Conservation (phyloP, 2,888 invertebrate species). For the Heliconius hortense region DNA sequence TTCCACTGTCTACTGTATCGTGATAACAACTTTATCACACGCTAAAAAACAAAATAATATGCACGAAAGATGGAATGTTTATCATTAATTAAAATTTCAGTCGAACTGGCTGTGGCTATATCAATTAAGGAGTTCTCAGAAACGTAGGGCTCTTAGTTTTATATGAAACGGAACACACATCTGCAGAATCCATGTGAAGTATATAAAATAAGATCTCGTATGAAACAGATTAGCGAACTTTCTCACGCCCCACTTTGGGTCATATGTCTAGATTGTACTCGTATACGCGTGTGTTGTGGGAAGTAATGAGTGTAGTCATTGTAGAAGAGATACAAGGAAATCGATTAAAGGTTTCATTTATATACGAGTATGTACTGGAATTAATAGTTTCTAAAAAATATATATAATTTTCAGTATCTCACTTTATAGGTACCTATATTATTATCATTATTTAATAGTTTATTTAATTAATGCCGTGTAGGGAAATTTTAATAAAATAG, state of each 20-base stretch:
- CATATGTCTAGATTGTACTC: slow-evolving; percentile 13
- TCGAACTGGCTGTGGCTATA: slow-evolving; percentile 1
- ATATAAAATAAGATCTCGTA: slow-evolving; percentile 30
- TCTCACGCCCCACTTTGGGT: slow-evolving; percentile 35
- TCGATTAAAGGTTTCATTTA: background rate
- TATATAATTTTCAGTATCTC: background rate
- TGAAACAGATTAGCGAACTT: slow-evolving; percentile 32
- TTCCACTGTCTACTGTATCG: background rate
- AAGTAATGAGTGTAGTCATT: background rate
- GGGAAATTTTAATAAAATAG: background rate
- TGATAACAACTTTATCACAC: background rate
- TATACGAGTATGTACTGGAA: too few relatives aligned
- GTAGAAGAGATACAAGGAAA: background rate
- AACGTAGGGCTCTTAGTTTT: background rate
- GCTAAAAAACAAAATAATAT: background rate
- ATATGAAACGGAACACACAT: background rate
- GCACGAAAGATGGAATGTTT: background rate
- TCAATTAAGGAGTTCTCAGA: slow-evolving; percentile 16
- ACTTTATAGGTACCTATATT: background rate
- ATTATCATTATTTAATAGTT: background rate
- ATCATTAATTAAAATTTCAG: slow-evolving; percentile 15
- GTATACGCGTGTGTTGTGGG: background rate
- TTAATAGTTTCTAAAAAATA: background rate
- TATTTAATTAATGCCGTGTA: background rate
- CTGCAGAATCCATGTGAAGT: slow-evolving; percentile 13